Percentiles rank a stretch among this genome's conserved stretches.
These are phyloP conservation scores for Eurystomus gularis DNA, from an alignment of 2,113 vertebrate genomes.

Conservation along the genomic window DNA sequence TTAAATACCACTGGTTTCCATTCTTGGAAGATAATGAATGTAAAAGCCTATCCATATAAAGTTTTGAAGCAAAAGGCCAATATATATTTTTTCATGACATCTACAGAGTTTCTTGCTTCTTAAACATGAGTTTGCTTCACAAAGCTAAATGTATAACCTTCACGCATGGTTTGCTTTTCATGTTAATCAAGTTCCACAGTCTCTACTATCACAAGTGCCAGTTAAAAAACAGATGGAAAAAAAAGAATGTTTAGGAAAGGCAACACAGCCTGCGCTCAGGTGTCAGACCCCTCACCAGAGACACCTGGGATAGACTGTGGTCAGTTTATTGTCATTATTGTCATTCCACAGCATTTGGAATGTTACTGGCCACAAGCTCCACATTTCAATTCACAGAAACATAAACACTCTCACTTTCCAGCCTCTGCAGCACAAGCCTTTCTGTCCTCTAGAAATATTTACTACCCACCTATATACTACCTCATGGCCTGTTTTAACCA, in stretches of 20 bases:
- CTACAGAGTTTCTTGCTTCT: neutral
- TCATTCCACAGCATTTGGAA: neutral
- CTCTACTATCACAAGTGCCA: neutral
- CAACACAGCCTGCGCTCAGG: neutral
- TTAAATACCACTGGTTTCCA: neutral
- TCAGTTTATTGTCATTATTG: neutral
- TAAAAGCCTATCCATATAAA: neutral
- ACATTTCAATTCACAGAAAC: too few relatives aligned
- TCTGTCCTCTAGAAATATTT: neutral
- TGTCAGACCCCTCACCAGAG: neutral
- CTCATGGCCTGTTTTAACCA: neutral
- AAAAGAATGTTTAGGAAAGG: neutral
- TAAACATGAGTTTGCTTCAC: neutral
- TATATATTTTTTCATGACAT: neutral
- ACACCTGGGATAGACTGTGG: accelerated
- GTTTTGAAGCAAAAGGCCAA: neutral
- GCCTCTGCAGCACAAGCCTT: accelerated
- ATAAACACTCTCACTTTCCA: neutral
- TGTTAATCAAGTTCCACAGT: too few relatives aligned
- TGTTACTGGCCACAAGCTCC: accelerated
- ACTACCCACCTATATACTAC: neutral
- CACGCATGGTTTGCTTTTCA: neutral
- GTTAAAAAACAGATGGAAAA: neutral
- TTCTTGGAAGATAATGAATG: neutral
- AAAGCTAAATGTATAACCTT: neutral